phyloP scores from a whole-genome alignment of 2,797 vertebrate species.

The Sebastes nivosus region DNA sequence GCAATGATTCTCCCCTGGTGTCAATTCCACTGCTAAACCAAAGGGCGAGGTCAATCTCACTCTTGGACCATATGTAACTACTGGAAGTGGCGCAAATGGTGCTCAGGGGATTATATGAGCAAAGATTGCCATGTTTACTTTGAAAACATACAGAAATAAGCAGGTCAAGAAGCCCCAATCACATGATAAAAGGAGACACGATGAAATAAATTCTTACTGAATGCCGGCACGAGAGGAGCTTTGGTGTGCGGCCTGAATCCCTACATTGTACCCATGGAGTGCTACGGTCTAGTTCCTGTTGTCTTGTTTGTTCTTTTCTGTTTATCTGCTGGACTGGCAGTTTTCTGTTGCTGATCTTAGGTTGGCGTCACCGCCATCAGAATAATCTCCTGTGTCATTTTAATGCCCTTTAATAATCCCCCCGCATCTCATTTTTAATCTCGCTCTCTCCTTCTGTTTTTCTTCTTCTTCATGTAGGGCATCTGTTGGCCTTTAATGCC shows the following conservation, averaged over 20 bases:
- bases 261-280: not conserved
- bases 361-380: conserved; percentile 51
- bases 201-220: conserved; percentile 10
- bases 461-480: conserved; percentile 65
- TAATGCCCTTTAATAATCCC: conserved; percentile 81
- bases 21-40: conserved; percentile 23
- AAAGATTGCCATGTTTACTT: conserved; percentile 37
- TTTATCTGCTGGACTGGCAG: conserved; percentile 43
- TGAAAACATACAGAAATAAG: conserved; percentile 29
- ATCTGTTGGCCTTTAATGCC: conserved; percentile 71
- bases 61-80: conserved; percentile 35
- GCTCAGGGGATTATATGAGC: conserved; percentile 26
- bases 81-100: conserved; percentile 28
- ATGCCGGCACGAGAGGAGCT: not conserved
- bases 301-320: conserved; percentile 57
- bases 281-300: conserved; percentile 2
- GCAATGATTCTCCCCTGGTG: conserved; percentile 17
- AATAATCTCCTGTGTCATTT: conserved; percentile 83
- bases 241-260: conserved; percentile 23
- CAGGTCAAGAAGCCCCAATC: conserved; percentile 42
- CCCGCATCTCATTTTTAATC: conserved; percentile 76
- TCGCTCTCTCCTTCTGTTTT: conserved; percentile 75
- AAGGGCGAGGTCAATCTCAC: conserved; percentile 32
- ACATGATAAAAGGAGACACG: conserved; percentile 5
- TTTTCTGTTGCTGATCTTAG: conserved; percentile 60